These are phyloP conservation scores for Rotaria magnacalcarata DNA, from an alignment of 2,888 invertebrate species.

Conservation along the genomic window DNA sequence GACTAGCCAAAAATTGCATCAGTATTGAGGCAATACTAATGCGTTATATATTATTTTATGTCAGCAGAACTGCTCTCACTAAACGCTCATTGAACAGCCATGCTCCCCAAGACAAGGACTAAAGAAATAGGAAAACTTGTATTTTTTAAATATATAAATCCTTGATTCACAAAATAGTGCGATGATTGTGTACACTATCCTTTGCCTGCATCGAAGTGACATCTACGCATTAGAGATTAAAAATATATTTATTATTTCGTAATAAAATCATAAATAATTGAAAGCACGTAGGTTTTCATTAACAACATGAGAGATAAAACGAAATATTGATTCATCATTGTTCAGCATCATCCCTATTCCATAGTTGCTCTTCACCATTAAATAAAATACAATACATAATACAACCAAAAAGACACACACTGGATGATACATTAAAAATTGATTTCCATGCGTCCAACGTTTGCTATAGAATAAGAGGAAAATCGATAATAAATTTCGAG, in stretches of 20 bases:
- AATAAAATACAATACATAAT: conserved; percentile 39
- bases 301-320: neutral
- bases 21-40: neutral
- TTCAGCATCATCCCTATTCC: conserved; percentile 29
- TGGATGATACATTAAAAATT: conserved; percentile 39
- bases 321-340: neutral
- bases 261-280: neutral
- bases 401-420: conserved; percentile 41
- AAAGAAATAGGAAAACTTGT: neutral
- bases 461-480: conserved; percentile 4
- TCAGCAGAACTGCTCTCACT: conserved; percentile 19
- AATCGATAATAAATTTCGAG: neutral
- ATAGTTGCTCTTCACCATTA: conserved; percentile 38
- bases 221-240: neutral
- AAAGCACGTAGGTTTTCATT: neutral
- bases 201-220: neutral
- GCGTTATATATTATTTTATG: neutral
- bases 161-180: neutral
- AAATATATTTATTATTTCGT: neutral
- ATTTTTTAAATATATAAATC: neutral
- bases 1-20: neutral
- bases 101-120: conserved; percentile 29
- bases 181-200: neutral
- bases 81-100: neutral
- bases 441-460: conserved; percentile 40